A percentile compares a stretch with the other conserved stretches of the same genome.
Conservation (phyloP, 2,888 invertebrate genomes). For the Dioctria linearis region DNA sequence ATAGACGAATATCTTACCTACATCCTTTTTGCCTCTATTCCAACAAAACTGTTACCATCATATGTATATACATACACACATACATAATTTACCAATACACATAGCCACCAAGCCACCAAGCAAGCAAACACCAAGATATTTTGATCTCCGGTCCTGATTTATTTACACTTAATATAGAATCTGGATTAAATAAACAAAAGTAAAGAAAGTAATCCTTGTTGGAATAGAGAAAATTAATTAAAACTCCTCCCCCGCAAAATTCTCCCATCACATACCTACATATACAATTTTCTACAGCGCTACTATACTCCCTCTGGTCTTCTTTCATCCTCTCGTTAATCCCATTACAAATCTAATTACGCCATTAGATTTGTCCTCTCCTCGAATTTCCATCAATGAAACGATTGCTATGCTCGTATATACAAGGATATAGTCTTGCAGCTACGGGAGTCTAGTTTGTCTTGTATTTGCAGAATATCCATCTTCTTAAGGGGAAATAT, state of each 20-base stretch:
- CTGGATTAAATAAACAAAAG: conserved; percentile 24
- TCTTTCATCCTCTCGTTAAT: conserved; percentile 39
- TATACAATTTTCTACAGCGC: conserved; percentile 2
- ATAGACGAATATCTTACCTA: too few species aligned
- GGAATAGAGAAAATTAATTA: conserved; percentile 42
- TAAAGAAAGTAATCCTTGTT: conserved; percentile 34
- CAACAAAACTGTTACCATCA: too few species aligned
- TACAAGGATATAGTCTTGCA: neutral
- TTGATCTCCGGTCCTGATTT: conserved; percentile 15
- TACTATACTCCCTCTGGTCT: neutral
- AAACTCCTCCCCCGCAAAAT: conserved; percentile 8
- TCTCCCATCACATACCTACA: neutral
- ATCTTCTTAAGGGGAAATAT: neutral
- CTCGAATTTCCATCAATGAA: conserved; percentile 48
- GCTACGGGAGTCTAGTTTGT: neutral
- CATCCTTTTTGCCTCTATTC: too few species aligned
- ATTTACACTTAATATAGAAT: conserved; percentile 35
- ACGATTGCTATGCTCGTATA: neutral
- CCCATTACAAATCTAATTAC: conserved; percentile 51
- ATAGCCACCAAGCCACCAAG: too few species aligned
- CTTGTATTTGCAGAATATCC: neutral
- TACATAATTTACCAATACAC: too few species aligned
- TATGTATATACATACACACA: too few species aligned
- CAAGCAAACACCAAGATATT: neutral
- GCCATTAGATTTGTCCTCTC: conserved; percentile 48